phyloP scores from a whole-genome alignment of 2,888 invertebrate species.

The Mimas tiliae region DNA sequence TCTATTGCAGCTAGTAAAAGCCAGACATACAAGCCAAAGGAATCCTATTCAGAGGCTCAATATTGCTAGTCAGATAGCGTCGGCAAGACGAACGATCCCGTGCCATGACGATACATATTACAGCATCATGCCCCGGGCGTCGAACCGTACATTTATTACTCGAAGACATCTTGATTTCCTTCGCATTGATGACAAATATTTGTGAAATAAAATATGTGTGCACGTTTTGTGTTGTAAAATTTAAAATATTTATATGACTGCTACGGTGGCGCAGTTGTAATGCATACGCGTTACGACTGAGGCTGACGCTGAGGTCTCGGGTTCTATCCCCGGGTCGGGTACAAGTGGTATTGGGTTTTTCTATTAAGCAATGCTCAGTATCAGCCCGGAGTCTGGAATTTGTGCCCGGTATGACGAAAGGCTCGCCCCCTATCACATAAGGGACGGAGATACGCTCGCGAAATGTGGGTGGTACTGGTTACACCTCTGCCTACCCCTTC shows the following conservation, averaged over 20 bases:
- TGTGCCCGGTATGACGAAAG: too few relatives aligned
- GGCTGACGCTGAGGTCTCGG: too few relatives aligned
- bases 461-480: too few relatives aligned
- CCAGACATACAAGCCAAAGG: neutral
- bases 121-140: neutral
- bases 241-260: neutral
- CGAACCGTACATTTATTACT: neutral
- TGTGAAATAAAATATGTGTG: neutral
- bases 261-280: too few relatives aligned
- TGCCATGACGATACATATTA: neutral
- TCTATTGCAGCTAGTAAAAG: neutral
- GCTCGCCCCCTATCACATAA: too few relatives aligned
- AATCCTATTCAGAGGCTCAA: neutral
- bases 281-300: too few relatives aligned
- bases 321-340: too few relatives aligned
- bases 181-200: constrained; percentile 1
- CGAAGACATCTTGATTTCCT: constrained; percentile 9
- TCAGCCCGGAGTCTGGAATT: too few relatives aligned
- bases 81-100: neutral
- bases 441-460: too few relatives aligned
- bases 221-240: neutral
- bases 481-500: too few relatives aligned
- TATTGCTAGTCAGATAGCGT: constrained; percentile 3
- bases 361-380: too few relatives aligned
- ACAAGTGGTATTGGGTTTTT: too few relatives aligned